Evolutionary conservation across 2,888 invertebrate species (phyloP).

Genomic region (Megastigmus dorsalis): DNA sequence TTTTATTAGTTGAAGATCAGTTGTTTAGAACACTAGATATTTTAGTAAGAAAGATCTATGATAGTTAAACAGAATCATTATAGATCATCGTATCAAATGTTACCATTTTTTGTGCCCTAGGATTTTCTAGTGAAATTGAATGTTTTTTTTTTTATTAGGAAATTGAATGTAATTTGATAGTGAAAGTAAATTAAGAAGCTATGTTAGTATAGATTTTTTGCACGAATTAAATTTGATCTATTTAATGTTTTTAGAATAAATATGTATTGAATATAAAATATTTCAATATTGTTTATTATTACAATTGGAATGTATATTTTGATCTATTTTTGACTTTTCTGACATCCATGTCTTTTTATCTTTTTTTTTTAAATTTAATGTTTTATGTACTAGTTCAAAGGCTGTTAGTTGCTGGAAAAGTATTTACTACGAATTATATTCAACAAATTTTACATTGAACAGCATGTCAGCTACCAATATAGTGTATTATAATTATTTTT

Average conservation of each 20-base stretch:
- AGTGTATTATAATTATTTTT: slow-evolving; percentile 3
- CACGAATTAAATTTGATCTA: slow-evolving; percentile 29
- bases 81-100: slow-evolving; percentile 20
- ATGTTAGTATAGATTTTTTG: slow-evolving; percentile 16
- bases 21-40: slow-evolving; percentile 30
- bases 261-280: too few relatives aligned
- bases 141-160: slow-evolving; percentile 11
- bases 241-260: slow-evolving; percentile 22
- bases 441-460: slow-evolving; percentile 16
- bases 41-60: slow-evolving; percentile 13
- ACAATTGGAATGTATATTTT: slow-evolving; percentile 35
- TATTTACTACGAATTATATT: not conserved
- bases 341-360: slow-evolving; percentile 16
- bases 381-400: slow-evolving; percentile 14
- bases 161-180: slow-evolving; percentile 28
- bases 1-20: slow-evolving; percentile 23
- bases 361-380: too few relatives aligned
- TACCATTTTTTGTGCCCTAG: slow-evolving; percentile 10
- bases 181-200: slow-evolving; percentile 13
- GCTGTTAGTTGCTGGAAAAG: slow-evolving; percentile 22
- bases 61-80: slow-evolving; percentile 6
- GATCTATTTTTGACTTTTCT: not conserved
- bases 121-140: slow-evolving; percentile 10
- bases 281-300: slow-evolving; percentile 18
- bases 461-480: slow-evolving; percentile 14